A percentile compares a stretch with the other conserved stretches of the same genome.
These are phyloP conservation scores for Beris chalybata DNA, from an alignment of 2,888 invertebrate species.

Conservation along the genomic window DNA sequence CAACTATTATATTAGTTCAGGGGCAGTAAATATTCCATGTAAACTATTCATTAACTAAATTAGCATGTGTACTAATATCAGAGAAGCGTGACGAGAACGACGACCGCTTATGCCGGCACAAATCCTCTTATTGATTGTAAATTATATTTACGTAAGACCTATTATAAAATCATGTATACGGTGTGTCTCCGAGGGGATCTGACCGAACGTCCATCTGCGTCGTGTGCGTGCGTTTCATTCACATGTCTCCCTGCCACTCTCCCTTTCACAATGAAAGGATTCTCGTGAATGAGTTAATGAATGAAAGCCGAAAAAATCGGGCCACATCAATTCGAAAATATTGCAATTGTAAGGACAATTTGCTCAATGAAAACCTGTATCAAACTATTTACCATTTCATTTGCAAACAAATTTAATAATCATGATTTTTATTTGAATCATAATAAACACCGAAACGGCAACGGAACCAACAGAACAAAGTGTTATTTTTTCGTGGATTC, in stretches of 20 bases:
- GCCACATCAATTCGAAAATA: no score
- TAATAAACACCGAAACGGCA: no score
- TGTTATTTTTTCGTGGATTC: neutral
- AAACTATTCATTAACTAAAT: no score
- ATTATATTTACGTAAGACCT: slow-evolving; percentile 4
- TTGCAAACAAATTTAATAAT: no score
- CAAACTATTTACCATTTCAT: no score
- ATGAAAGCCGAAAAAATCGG: slow-evolving; percentile 3
- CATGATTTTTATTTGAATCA: no score
- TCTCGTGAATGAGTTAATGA: slow-evolving; percentile 23
- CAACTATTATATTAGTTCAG: no score
- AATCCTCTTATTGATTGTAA: neutral
- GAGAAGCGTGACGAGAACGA: no score
- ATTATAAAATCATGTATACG: slow-evolving; percentile 1
- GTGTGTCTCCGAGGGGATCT: neutral
- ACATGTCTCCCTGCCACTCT: neutral
- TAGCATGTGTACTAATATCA: no score
- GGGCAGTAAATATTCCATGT: no score
- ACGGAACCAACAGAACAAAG: neutral
- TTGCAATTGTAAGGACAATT: no score
- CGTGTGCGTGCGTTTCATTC: slow-evolving; percentile 25
- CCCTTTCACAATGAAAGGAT: slow-evolving; percentile 9
- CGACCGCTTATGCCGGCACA: neutral
- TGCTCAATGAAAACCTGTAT: no score
- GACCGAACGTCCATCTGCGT: slow-evolving; percentile 3